Evolutionary conservation across 2,888 invertebrate species (phyloP), one percentile per base, ranked within the genome.

Genomic region (Glyphotaelius pellucidus): DNA sequence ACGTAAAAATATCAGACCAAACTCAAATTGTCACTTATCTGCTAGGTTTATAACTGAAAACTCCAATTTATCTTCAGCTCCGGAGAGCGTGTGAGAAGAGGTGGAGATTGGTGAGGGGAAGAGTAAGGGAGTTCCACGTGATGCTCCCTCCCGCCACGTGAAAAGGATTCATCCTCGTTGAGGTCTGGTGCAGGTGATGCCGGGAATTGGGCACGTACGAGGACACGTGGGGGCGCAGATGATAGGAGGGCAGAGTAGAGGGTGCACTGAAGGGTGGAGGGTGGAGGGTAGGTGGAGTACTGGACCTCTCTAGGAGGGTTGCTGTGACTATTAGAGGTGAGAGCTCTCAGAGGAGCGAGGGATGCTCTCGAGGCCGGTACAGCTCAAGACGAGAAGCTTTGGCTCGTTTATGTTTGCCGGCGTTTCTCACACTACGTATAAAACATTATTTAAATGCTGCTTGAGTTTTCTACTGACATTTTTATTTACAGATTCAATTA

Each of bases 181-280:
- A 42, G 47, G 30, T 47, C 86, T 86, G 86, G 30, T 86, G 86
- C 86, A 86, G 86, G 86, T 86, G 86, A 86, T 86, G 42, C 42
- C 47, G 42, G 86, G 86, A 86, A 86, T 86, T 42, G 47, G 86
- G 86, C 86, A 86, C 86, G 86, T 86, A 38, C 86, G 32, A 31
- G 81, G 15, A 83, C 32, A 83, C 32, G 81, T 83, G 32, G 31
- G 81, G 32, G 11, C 31, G 32, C 19, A 32, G 32, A 32, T 35
- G 81, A 83, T 31, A 35, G 67, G 67, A 67, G 25, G 67, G 67
- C 9, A 52, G 52, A 52, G 47, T 42, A 52, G 52, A 52, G 14
- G 52, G 52, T 4, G 52, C 15, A 19, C 4, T 14, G 15, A 3
- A 52, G 15, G 19, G 52, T 67, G 67, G 67, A 67, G 25, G 67